Percentiles rank a stretch among this genome's conserved stretches.
These are phyloP conservation scores for Scelioninae gen. 1 DNA, from an alignment of 2,888 invertebrate genomes.

Conservation along the genomic window DNA sequence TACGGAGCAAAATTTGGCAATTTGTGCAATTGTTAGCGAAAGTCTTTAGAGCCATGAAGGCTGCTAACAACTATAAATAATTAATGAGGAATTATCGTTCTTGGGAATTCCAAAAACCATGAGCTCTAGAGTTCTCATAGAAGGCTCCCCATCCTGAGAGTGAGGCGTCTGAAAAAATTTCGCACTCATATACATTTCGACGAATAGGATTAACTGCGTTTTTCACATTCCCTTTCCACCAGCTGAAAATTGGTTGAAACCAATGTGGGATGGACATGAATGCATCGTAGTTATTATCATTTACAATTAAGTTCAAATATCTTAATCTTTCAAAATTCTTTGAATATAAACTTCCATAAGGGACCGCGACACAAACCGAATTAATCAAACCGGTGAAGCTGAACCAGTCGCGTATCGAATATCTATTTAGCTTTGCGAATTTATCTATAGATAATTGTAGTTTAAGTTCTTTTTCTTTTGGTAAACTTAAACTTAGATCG, in stretches of 20 bases:
- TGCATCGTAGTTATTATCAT: conserved; percentile 55
- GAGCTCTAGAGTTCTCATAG: conserved; percentile 33
- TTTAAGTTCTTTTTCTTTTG: conserved; percentile 36
- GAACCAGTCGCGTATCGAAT: conserved; percentile 54
- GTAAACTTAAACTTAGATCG: conserved; percentile 32
- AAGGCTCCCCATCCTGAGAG: conserved; percentile 52
- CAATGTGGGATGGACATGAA: conserved; percentile 23
- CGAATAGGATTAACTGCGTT: conserved; percentile 19
- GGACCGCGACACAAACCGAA: conserved; percentile 44
- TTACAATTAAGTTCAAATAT: conserved; percentile 51
- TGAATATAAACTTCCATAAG: conserved; percentile 60
- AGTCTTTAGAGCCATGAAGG: conserved; percentile 18
- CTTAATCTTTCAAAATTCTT: conserved; percentile 57
- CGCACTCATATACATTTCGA: conserved; percentile 6
- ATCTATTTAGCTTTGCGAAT: conserved; percentile 10
- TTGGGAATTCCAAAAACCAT: conserved; percentile 41
- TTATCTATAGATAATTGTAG: not conserved
- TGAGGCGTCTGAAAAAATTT: conserved; percentile 66
- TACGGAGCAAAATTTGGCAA: conserved; percentile 14
- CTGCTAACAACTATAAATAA: conserved; percentile 17
- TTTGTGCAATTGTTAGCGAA: conserved; percentile 7
- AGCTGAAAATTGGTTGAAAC: conserved; percentile 30
- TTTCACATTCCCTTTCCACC: conserved; percentile 35
- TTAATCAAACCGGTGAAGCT: conserved; percentile 52
- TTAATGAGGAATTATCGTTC: conserved; percentile 40